Evolutionary conservation across 2,888 invertebrate genomes (phyloP), one percentile per base, ranked within the genome.

Genomic region (Neelides folsomi): DNA sequence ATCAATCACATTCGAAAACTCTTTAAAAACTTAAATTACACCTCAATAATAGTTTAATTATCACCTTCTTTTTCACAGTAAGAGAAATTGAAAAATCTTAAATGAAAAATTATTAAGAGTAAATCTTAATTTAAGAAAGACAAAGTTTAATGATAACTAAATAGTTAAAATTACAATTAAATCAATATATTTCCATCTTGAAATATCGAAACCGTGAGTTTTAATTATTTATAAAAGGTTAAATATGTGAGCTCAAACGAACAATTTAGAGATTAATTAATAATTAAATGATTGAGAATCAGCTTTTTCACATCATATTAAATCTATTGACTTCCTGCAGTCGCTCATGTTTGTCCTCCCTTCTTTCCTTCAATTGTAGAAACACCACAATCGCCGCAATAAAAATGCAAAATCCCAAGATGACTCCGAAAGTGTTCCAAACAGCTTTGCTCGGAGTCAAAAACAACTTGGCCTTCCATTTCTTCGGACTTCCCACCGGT

Each of bases 371-470:
- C 79, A 87, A 88, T 70, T 93, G 88, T 40, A 95, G 75, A 46
- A 83, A 82, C 34, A 81, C 77, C 51, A 93, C 89, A 66, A 92
- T 83, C n/a, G 82, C 74, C 52, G 81, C 82, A 56, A 94, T 85
- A 37, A 93, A 75, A 43, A 83, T 76, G 68, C 93, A 87, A 10
- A 92, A 86, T 12, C 84, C 88, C 6, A 88, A 79, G 52, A 95
- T 72, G 0, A 92, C 89, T 55, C 83, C 82, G 0, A 89, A 89
- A 67, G 92, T 93, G 71, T 89, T 80, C n/a, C 89, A 72, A 68
- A 94, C 90, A 50, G 92, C 75, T 71, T 89, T 87, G 69, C 92
- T 92, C 0, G 94, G 94, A 0, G 93, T 93, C 0, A 95, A 87
- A 75, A 93, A 95, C 13, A 95, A 73, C 67, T 90, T 88, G 15